These are phyloP conservation scores for Pollenia griseotomentosa DNA, from an alignment of 2,888 invertebrate species.

Conservation along the genomic window DNA sequence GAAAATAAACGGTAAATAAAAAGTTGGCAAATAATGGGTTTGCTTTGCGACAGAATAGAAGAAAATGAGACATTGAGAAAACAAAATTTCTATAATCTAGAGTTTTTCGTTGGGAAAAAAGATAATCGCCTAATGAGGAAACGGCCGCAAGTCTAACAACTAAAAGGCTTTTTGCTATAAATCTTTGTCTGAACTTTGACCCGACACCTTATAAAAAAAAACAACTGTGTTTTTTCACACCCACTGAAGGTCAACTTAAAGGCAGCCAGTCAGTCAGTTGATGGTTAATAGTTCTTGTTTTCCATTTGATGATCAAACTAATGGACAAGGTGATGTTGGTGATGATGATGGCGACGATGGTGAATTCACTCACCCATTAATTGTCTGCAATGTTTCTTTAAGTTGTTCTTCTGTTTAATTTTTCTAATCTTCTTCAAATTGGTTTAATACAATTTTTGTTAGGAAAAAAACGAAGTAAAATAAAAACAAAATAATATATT, in stretches of 20 bases:
- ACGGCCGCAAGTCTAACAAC: background rate
- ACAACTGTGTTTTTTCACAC: background rate
- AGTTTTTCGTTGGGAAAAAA: no score
- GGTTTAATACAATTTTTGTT: slow-evolving; percentile 21
- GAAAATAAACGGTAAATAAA: no score
- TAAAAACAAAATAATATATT: background rate
- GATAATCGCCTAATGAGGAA: background rate
- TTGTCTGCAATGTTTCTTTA: background rate
- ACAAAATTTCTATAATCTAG: no score
- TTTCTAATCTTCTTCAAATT: slow-evolving; percentile 17
- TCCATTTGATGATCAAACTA: slow-evolving; percentile 26
- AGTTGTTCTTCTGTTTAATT: background rate
- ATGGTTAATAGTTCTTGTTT: slow-evolving; percentile 27
- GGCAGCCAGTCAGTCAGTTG: background rate
- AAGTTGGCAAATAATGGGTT: no score
- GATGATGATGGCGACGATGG: slow-evolving; percentile 16
- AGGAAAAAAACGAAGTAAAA: background rate
- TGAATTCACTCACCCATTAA: slow-evolving; percentile 10
- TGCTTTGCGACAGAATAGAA: no score
- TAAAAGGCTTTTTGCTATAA: background rate
- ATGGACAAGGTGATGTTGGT: slow-evolving; percentile 1
- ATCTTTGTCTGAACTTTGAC: background rate
- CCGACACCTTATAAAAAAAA: background rate
- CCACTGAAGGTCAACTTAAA: slow-evolving; percentile 35
- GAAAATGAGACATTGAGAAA: no score